Percentiles rank a stretch among this genome's conserved stretches.
Conservation (phyloP, 2,113 vertebrate species). For the Limnothrissa miodon region DNA sequence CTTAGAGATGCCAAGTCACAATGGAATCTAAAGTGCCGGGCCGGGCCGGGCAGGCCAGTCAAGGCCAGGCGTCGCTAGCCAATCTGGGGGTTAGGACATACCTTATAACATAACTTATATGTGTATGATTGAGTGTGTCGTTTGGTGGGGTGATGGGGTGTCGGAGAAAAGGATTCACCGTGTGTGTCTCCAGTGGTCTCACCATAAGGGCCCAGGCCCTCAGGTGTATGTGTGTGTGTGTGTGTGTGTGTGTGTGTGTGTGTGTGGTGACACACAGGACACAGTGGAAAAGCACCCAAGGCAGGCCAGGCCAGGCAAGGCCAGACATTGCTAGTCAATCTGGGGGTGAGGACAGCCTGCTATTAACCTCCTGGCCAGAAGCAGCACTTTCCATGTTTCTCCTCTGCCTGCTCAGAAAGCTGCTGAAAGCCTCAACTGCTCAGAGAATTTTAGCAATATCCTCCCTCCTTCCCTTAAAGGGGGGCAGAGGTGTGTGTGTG, state of each 20-base stretch:
- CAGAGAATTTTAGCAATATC: conserved; percentile 31
- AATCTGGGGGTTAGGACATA: conserved; percentile 17
- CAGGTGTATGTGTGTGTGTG: no score
- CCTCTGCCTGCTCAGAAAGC: not conserved
- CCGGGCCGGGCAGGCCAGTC: not conserved
- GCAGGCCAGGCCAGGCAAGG: not conserved
- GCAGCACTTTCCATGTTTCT: conserved; percentile 30
- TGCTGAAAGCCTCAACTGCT: conserved; percentile 29
- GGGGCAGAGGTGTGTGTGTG: no score
- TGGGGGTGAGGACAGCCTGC: conserved; percentile 24
- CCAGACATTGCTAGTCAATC: not conserved
- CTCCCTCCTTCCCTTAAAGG: conserved; percentile 40
- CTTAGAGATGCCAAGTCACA: no score
- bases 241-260: no score
- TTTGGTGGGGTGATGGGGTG: no score
- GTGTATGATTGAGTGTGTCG: no score
- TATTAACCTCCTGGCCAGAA: conserved; percentile 29
- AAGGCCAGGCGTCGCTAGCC: not conserved
- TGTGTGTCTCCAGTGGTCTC: no score
- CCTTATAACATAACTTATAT: no score
- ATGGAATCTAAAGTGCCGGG: no score
- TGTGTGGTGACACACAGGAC: no score
- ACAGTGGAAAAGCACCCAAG: not conserved
- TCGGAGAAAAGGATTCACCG: no score
- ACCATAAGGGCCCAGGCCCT: no score